Base-by-base conservation (phyloP, 2,888 invertebrate genomes). In the Stenodera caucasica region DNA sequence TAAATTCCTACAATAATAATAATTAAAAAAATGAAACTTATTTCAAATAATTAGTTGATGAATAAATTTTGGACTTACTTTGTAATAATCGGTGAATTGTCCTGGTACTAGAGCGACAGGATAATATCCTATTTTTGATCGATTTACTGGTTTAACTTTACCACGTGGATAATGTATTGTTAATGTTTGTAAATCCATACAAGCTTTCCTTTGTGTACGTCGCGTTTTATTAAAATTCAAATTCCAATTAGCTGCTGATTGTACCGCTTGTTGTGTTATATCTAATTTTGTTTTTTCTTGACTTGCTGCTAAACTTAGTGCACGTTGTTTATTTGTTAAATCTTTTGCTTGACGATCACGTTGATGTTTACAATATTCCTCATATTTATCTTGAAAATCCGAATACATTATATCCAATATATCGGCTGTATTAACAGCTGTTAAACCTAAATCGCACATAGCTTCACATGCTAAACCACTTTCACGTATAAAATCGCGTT, bases 381-480 rank as follows among this genome's bases (percentile, higher is more conserved):
- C 93, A 77, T 96, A 98, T 76, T 97, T 96, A 63, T 92, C 92
- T 49, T 94, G 94, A 81, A 96, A 98, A 81, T 98, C 98, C 32
- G 90, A 88, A 68, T 91, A 88, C 96, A 98, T 96, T 58, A 98
- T 90, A 77, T 98, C 98, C 69, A 96, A 83, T 53, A 98, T 94
- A 79, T 98, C 98, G 53, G 94, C 91, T 64, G 93, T 94, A 73
- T 90, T 89, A 5, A 98, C 89, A 0, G 96, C 96, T 1, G 96
- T 97, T 68, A 97, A 82, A 67, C 94, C 97, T 75, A 97, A 85
- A 81, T 97, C 96, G 81, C 95, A 96, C 82, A 96, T 91, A 54
- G 91, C 90, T 80, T 96, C 96, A 1, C 90, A 89, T 29, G 96
- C 96, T 54, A 95, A 83, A 40, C 77, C 76, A 76, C 88, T 88